phyloP scores from a whole-genome alignment of 2,113 vertebrate species.

The Cyanistes caeruleus region DNA sequence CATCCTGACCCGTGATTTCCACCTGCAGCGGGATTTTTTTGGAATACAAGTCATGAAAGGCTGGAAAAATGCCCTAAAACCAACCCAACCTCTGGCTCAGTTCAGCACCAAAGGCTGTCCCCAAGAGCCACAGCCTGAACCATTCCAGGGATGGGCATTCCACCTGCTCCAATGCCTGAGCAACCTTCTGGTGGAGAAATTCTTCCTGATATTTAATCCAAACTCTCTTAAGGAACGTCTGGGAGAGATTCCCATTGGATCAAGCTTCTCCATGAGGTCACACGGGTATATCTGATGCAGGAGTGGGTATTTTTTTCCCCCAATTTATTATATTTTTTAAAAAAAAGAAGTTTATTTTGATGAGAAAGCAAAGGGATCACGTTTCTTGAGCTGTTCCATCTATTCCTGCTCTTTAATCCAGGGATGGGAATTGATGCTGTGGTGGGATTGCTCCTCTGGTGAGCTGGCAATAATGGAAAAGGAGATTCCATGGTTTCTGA shows the following conservation, averaged over 20 bases:
- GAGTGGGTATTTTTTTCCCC: neutral
- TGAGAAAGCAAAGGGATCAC: neutral
- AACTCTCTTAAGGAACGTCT: neutral
- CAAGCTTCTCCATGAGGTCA: neutral
- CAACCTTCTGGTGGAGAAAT: neutral
- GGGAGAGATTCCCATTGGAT: neutral
- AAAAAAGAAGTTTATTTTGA: neutral
- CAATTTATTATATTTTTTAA: neutral
- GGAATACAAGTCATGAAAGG: accelerated
- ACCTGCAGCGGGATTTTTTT: neutral
- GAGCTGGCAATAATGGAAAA: neutral
- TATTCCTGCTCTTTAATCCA: neutral
- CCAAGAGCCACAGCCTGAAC: neutral
- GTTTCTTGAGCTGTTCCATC: neutral
- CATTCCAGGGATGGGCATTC: neutral
- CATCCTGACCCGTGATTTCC: neutral
- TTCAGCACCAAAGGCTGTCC: too few relatives aligned
- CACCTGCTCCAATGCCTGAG: neutral
- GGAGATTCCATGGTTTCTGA: neutral
- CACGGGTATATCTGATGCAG: accelerated
- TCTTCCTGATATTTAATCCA: neutral
- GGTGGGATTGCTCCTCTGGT: neutral
- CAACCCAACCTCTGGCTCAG: accelerated
- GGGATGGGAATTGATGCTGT: neutral
- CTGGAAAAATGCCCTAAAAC: neutral